A percentile compares a stretch with the other conserved stretches of the same genome.
These are phyloP conservation scores for Diglossa cyanea DNA, from an alignment of 2,797 vertebrate genomes.

Conservation along the genomic window DNA sequence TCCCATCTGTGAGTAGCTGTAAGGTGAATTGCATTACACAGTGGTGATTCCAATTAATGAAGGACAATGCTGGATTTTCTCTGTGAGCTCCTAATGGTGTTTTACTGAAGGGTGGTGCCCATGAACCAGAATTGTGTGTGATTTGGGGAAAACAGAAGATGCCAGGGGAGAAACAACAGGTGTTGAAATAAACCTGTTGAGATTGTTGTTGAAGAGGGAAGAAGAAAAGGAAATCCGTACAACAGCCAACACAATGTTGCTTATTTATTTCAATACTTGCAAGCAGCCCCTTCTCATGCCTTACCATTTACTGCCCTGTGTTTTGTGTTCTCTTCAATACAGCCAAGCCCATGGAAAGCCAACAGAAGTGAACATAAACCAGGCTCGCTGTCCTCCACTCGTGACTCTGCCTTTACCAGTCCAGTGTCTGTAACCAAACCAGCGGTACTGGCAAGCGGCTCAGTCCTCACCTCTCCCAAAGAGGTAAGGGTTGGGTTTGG, in stretches of 20 bases:
- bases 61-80: background rate
- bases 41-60: background rate
- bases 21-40: background rate
- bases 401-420: slow-evolving; percentile 97
- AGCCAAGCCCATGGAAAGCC: slow-evolving; percentile 92
- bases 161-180: background rate
- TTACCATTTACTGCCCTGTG: background rate
- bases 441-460: slow-evolving; percentile 85
- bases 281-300: background rate
- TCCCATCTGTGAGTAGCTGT: background rate
- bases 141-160: background rate
- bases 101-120: background rate
- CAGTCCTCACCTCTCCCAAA: slow-evolving; percentile 89
- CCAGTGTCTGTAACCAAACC: slow-evolving; percentile 94
- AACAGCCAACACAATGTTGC: background rate
- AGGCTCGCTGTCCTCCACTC: slow-evolving; percentile 89
- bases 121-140: background rate
- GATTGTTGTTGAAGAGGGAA: background rate
- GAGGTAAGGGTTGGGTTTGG: slow-evolving; percentile 81
- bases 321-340: slow-evolving; percentile 42
- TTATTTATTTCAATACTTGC: background rate
- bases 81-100: background rate
- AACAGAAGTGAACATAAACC: slow-evolving; percentile 91
- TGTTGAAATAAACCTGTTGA: background rate
- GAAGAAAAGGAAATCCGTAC: background rate